phyloP scores from a whole-genome alignment of 2,797 vertebrate genomes.

The Enteromius mattozi region DNA sequence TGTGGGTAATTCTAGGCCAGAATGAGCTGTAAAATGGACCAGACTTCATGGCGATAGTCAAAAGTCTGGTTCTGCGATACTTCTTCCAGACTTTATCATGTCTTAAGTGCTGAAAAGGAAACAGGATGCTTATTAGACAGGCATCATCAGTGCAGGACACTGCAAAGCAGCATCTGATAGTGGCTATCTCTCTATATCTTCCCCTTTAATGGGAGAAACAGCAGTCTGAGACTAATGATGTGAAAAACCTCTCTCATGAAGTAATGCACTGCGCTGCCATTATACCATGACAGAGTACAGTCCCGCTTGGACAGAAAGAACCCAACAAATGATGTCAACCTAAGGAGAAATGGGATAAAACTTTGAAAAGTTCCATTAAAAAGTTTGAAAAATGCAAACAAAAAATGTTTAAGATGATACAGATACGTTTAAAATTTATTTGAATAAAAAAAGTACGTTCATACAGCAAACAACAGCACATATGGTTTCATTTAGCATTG shows the following conservation, averaged over 20 bases:
- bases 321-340: neutral
- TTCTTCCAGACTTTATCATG: constrained; percentile 53
- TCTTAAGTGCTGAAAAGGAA: constrained; percentile 55
- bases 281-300: constrained; percentile 45
- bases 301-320: constrained; percentile 15
- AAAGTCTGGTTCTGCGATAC: constrained; percentile 4
- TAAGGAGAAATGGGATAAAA: neutral
- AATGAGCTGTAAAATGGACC: constrained; percentile 12
- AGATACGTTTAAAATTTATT: constrained; percentile 53
- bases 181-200: constrained; percentile 44
- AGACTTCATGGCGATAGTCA: constrained; percentile 7
- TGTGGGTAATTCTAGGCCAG: neutral
- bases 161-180: constrained; percentile 62
- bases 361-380: neutral
- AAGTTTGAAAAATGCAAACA: neutral
- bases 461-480: constrained; percentile 2
- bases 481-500: neutral
- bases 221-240: constrained; percentile 58
- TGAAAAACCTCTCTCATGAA: constrained; percentile 53
- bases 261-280: constrained; percentile 44
- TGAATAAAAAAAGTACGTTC: constrained; percentile 19
- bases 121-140: constrained; percentile 64
- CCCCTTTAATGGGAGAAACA: constrained; percentile 50
- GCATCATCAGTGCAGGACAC: constrained; percentile 56
- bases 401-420: neutral